Conservation (phyloP, 2,113 vertebrate species). For the Plecturocebus donacophilus region DNA sequence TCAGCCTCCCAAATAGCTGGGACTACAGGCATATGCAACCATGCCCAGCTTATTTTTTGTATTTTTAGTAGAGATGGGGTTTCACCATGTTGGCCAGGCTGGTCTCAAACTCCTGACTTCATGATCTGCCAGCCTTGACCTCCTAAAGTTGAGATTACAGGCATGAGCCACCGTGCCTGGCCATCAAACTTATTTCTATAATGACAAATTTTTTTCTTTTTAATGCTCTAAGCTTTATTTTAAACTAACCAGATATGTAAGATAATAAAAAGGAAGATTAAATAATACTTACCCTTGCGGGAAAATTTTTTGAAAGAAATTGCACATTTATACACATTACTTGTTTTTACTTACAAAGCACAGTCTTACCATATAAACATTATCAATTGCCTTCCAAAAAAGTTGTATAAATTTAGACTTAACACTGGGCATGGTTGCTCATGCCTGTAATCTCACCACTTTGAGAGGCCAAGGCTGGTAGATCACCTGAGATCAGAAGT, state of each 20-base stretch:
- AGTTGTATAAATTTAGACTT: background rate
- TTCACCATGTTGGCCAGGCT: no score
- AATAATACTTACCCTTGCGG: background rate
- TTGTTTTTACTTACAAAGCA: background rate
- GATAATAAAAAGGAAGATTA: background rate
- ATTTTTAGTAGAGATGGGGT: no score
- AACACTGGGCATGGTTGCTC: no score
- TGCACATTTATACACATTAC: background rate
- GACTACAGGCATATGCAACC: background rate
- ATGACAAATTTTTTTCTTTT: background rate
- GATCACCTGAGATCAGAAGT: no score
- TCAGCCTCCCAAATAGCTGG: background rate
- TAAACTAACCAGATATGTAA: background rate
- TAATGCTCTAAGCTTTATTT: conserved; percentile 8
- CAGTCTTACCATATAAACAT: background rate
- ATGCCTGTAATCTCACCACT: no score
- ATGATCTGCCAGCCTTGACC: no score
- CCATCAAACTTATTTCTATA: background rate
- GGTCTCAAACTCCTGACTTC: no score
- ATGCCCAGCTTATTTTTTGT: no score
- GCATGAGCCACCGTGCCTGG: no score
- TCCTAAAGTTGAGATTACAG: no score
- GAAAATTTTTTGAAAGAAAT: background rate
- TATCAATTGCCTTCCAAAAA: background rate
- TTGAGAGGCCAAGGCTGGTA: no score